Evolutionary conservation across 2,888 invertebrate genomes (phyloP).

Genomic region (Apocheima hispidaria): DNA sequence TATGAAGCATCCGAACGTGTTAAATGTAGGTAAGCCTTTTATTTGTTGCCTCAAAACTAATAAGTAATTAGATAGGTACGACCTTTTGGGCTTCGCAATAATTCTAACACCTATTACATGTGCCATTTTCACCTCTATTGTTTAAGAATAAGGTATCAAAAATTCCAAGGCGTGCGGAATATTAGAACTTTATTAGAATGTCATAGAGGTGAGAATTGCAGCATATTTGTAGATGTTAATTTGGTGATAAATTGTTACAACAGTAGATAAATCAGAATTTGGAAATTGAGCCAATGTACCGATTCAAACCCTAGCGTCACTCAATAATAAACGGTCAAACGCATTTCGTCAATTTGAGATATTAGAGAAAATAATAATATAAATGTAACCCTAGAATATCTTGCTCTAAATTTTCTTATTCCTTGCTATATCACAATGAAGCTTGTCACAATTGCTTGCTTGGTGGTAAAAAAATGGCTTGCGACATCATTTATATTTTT

Average conservation of each 20-base stretch:
- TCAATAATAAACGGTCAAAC: too few species aligned
- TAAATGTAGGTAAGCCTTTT: not conserved
- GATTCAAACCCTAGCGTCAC: too few species aligned
- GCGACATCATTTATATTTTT: too few species aligned
- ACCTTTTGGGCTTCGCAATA: constrained; percentile 5
- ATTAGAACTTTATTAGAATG: not conserved
- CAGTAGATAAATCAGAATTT: too few species aligned
- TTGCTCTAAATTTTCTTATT: too few species aligned
- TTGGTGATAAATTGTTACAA: not conserved
- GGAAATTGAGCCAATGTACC: too few species aligned
- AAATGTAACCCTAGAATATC: too few species aligned
- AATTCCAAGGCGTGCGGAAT: not conserved
- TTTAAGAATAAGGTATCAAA: not conserved
- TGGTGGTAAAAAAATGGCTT: too few species aligned
- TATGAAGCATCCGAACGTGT: not conserved
- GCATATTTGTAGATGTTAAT: not conserved
- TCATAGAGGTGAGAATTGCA: constrained; percentile 2
- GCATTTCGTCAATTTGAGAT: too few species aligned
- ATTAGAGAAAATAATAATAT: too few species aligned
- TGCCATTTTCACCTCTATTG: constrained; percentile 5
- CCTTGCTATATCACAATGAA: too few species aligned
- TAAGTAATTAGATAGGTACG: constrained; percentile 5
- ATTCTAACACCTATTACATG: not conserved
- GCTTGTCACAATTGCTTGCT: too few species aligned
- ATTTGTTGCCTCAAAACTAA: constrained; percentile 7